These are phyloP conservation scores for Drosophila buzzatii DNA, from an alignment of 2,888 invertebrate species.

Conservation along the genomic window DNA sequence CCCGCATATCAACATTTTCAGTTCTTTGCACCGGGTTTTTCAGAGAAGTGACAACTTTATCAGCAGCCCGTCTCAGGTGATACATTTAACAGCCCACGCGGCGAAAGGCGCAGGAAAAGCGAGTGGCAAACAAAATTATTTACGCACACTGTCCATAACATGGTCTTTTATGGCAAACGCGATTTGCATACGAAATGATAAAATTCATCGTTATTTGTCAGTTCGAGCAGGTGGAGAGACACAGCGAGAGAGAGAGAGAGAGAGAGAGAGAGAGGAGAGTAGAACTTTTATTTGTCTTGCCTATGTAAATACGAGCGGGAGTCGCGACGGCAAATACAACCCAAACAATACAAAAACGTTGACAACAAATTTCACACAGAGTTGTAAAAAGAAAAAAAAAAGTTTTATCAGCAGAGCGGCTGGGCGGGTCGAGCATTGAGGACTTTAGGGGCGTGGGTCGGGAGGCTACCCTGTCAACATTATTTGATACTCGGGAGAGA, in stretches of 20 bases:
- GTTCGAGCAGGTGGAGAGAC: not conserved
- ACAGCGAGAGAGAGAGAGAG: not conserved
- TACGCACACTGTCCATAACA: slow-evolving; percentile 37
- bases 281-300: slow-evolving; percentile 40
- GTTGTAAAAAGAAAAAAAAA: slow-evolving; percentile 26
- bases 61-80: slow-evolving; percentile 56
- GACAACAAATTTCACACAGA: slow-evolving; percentile 44
- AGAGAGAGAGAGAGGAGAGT: slow-evolving; percentile 1
- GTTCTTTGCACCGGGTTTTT: not conserved
- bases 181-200: slow-evolving; percentile 75
- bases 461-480: slow-evolving; percentile 16
- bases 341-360: slow-evolving; percentile 45
- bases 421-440: not conserved
- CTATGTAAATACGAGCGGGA: slow-evolving; percentile 18
- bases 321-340: slow-evolving; percentile 24
- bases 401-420: slow-evolving; percentile 40
- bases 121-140: slow-evolving; percentile 25
- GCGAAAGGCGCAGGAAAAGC: slow-evolving; percentile 16
- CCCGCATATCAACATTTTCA: slow-evolving; percentile 5
- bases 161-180: slow-evolving; percentile 67
- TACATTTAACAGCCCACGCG: slow-evolving; percentile 28
- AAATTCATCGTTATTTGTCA: slow-evolving; percentile 59
- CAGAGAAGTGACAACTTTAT: slow-evolving; percentile 34
- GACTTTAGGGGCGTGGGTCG: not conserved
- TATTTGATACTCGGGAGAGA: slow-evolving; percentile 32